Evolutionary conservation across 2,113 vertebrate genomes (phyloP), one percentile per base, ranked within the genome.

Genomic region (Glaucomys volans): DNA sequence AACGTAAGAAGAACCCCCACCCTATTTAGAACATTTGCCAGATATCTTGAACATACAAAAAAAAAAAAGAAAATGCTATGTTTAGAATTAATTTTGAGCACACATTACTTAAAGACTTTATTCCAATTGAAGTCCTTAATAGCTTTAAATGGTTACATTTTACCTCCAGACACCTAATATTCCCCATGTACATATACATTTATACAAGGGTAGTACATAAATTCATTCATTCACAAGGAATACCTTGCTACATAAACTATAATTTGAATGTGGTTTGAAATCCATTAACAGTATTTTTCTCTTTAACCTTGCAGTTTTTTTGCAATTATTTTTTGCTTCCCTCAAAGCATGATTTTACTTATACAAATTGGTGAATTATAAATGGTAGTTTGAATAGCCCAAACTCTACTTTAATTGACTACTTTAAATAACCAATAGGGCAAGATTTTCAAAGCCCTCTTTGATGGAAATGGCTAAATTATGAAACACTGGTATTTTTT

Each of bases 251-350:
- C 42, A 26, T 81, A 86, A 50, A 62, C 37, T 92, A 11, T 37
- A 85, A 30, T 80, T 86, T 76, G 66, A 92, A n/a, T 57, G 12
- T n/a, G 13, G 9, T 66, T 91, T 86, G 13, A 91, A 97, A 86
- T n/a, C 12, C 2, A 32, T 82, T 89, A 71, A 42, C 30, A 42
- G 20, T 6, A 75, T 54, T 64, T 88, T 83, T 59, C 82, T 54
- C 35, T 90, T 76, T 77, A 92, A 47, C 32, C 20, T 71, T 57
- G 4, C n/a, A 88, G 4, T 57, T 94, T 90, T 80, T 12, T 35
- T 88, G 7, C 1, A 57, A 6, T 59, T 30, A 8, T 50, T 81
- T 72, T 14, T 57, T 83, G 22, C 13, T 72, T 74, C 81, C 7
- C 8, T 72, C 4, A 83, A 87, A 86, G 30, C 22, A 35, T 91